Evolutionary conservation across 1,140 invertebrate species (phyloP), one percentile per base, ranked within the genome.

Genomic region (Andrena cerasifolii): DNA sequence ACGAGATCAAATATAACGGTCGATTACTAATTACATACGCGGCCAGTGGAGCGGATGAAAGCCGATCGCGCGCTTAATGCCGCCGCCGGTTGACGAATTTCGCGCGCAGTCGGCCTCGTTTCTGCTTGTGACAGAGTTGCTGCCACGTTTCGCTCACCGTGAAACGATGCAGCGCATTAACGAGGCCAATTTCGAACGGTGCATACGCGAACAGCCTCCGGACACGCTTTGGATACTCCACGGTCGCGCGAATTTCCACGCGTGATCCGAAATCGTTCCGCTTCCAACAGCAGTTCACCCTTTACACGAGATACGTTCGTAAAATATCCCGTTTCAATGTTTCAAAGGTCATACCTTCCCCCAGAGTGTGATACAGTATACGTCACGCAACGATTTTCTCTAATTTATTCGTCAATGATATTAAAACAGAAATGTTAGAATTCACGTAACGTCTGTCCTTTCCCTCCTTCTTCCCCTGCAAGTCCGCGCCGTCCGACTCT

Each of bases 171-270:
- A 56, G 66, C 72, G 62, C 75, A 86, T 82, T 83, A 86, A 83
- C 74, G 86, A 86, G 79, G 67, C 79, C 70, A 87, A 87, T 87
- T 87, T 80, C 65, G 14, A 18, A 33, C 36, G 65, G 68, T 79
- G 74, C 56, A 26, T 63, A 66, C 33, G 33, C 63, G 12, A 26
- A 12, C 40, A 12, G 0, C 5, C 12, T 3, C n/a, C n/a, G 31
- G n/a, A 24, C 16, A 40, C 28, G 8, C 4, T 45, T 21, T 14
- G 14, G 8, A 54, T 53, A 16, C 14, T 26, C 40, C 16, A 0
- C 26, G 5, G 53, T 56, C 16, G 53, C 24, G 12, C 5, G 7
- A 31, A 31, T 16, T 56, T 14, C 3, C 26, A 8, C 16, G 2
- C 24, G 26, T 7, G 24, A 2, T 26, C n/a, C 51, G 47, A n/a